Evolutionary conservation across 2,797 vertebrate genomes (phyloP), one percentile per base, ranked within the genome.

Genomic region (Petrocephalus schoutedeni): DNA sequence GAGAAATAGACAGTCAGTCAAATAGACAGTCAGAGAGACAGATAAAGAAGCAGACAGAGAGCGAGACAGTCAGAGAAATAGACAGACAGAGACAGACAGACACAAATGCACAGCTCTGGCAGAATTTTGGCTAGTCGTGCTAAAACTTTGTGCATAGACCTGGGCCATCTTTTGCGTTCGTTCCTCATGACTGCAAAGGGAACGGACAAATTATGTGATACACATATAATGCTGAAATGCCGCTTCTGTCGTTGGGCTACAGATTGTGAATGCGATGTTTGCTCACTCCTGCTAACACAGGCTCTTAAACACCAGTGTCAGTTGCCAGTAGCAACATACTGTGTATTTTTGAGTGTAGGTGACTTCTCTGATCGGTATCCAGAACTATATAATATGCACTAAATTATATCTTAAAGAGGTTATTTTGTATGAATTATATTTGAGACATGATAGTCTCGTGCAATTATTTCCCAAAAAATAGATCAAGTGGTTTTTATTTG

Each of bases 281-380:
- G 59, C 59, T 86, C 41, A 64, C 28, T 23, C 51, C 36, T 51
- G 28, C 56, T 59, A 41, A 86, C 36, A 92, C 80, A 90, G 87
- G 86, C 90, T 86, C 57, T 64, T 67, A 67, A 86, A 86, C 85
- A 64, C 36, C 41, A 41, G 64, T 21, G 58, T 64, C 85, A 51
- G 85, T 67, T 67, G 85, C 85, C 58, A 86, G 10, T 86, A 64
- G 85, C 85, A 86, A 59, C 84, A 58, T 59, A 41, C 57, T 16
- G 59, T 51, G 9, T 86, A n/a, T 28, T 86, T 54, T 53, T 61
- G 36, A 86, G 36, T 4, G 6, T 32, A 86, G 19, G 57, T 61
- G 57, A 49, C 59, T 67, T 59, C 19, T 67, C 32, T 28, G 58
- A 67, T 61, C 12, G n/a, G 85, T 64, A 49, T 58, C 59, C 58